Conservation (phyloP, 2,113 vertebrate genomes). For the Emberiza fucata region DNA sequence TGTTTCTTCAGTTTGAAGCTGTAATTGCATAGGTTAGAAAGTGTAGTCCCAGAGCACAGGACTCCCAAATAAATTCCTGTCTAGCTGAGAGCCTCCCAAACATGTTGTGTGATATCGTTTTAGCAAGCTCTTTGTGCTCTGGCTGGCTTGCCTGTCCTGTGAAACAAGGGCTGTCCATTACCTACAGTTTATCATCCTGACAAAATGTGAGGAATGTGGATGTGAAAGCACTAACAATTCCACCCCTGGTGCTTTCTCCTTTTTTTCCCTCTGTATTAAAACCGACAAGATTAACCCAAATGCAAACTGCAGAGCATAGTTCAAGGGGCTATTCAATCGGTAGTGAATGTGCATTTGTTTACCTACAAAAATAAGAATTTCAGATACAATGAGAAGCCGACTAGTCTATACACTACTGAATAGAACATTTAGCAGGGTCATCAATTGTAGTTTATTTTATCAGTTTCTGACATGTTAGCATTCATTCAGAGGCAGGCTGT, state of each 20-base stretch:
- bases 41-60: slow-evolving; percentile 46
- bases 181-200: slow-evolving; percentile 81
- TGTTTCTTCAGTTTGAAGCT: slow-evolving; percentile 57
- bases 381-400: slow-evolving; percentile 70
- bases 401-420: slow-evolving; percentile 64
- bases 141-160: slow-evolving; percentile 56
- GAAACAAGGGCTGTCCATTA: slow-evolving; percentile 71
- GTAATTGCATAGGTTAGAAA: slow-evolving; percentile 69
- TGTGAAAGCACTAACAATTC: slow-evolving; percentile 72
- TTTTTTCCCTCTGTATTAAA: slow-evolving; percentile 72
- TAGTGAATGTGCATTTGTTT: slow-evolving; percentile 79
- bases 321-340: slow-evolving; percentile 79
- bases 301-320: slow-evolving; percentile 73
- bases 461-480: slow-evolving; percentile 70
- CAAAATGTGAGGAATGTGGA: slow-evolving; percentile 75
- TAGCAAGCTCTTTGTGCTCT: slow-evolving; percentile 66
- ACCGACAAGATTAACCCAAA: slow-evolving; percentile 81
- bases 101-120: slow-evolving; percentile 33
- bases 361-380: slow-evolving; percentile 80
- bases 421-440: slow-evolving; percentile 70
- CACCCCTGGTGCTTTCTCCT: slow-evolving; percentile 72
- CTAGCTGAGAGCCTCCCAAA: slow-evolving; percentile 51
- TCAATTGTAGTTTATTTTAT: slow-evolving; percentile 75
- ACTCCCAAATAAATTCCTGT: slow-evolving; percentile 70
- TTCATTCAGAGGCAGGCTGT: slow-evolving; percentile 54